Conservation (phyloP, 2,888 invertebrate species). For the Phytoseiulus persimilis region DNA sequence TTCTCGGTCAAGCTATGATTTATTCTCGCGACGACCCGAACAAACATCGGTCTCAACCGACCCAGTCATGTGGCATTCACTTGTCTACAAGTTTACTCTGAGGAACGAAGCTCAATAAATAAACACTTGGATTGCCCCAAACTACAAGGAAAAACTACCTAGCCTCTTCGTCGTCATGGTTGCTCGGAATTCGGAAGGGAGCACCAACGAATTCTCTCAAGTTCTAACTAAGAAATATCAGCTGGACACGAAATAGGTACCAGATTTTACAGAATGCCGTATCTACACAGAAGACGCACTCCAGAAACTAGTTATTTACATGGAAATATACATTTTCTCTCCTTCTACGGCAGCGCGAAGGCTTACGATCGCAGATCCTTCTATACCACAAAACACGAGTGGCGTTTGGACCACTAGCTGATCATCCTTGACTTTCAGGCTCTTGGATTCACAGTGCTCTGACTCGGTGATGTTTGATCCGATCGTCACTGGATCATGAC, state of each 20-base stretch:
- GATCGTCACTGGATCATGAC: constrained; percentile 25
- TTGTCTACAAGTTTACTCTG: neutral
- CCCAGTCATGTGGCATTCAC: neutral
- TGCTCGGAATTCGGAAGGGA: neutral
- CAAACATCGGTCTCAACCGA: neutral
- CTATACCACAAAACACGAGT: neutral
- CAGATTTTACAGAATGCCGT: neutral
- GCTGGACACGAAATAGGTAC: neutral
- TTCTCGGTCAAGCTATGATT: neutral
- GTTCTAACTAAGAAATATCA: neutral
- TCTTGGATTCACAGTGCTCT: neutral
- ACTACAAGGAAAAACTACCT: neutral
- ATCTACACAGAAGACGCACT: neutral
- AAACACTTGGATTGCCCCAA: neutral
- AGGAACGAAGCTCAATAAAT: neutral
- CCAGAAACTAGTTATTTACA: neutral
- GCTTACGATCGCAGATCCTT: neutral
- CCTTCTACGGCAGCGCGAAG: neutral
- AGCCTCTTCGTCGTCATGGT: neutral
- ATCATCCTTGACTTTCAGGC: neutral
- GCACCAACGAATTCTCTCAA: neutral
- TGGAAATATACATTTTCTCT: neutral
- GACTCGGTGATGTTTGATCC: neutral
- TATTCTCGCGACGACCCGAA: neutral
- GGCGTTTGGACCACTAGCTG: too few species aligned